A percentile compares a stretch with the other conserved stretches of the same genome.
Evolutionary conservation across 1,140 invertebrate species (phyloP).

Genomic region (Drosophila punjabiensis): DNA sequence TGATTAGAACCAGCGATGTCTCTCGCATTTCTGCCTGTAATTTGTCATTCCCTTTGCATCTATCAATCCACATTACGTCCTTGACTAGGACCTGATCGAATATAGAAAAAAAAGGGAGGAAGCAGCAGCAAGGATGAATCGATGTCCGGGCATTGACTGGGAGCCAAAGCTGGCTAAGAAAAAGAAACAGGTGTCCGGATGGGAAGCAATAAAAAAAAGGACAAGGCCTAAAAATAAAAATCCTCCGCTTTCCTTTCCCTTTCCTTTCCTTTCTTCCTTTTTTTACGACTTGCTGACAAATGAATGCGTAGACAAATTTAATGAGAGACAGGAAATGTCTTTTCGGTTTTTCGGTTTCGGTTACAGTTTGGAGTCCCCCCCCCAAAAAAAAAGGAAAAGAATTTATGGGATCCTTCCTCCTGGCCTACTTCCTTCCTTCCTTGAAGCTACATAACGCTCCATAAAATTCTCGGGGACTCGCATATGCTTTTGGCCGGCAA

Average conservation of each 20-base stretch:
- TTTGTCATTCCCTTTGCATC: conserved; percentile 48
- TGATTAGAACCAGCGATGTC: conserved; percentile 30
- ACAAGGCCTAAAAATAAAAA: conserved; percentile 66
- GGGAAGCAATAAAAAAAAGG: conserved; percentile 37
- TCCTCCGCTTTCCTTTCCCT: conserved; percentile 61
- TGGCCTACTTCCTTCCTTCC: conserved; percentile 11
- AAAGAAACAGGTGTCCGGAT: conserved; percentile 52
- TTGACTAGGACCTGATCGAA: conserved; percentile 1
- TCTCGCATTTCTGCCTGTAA: conserved; percentile 23
- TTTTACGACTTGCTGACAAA: conserved; percentile 82
- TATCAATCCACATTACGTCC: conserved; percentile 47
- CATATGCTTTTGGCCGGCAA: conserved; percentile 44
- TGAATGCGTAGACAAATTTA: conserved; percentile 82
- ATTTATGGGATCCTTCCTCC: conserved; percentile 7
- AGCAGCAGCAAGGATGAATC: conserved; percentile 18
- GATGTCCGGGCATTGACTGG: conserved; percentile 42
- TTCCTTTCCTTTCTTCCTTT: conserved; percentile 10
- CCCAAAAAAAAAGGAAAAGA: neutral
- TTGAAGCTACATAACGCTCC: conserved; percentile 37
- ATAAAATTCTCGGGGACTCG: conserved; percentile 48
- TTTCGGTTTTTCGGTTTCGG: conserved; percentile 49
- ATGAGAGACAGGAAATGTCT: conserved; percentile 78
- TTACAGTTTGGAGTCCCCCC: conserved; percentile 15
- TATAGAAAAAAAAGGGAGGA: neutral
- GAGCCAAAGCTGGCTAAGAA: neutral